A percentile compares a stretch with the other conserved stretches of the same genome.
phyloP scores from a whole-genome alignment of 2,888 invertebrate species.

The Platycheirus rosarum region DNA sequence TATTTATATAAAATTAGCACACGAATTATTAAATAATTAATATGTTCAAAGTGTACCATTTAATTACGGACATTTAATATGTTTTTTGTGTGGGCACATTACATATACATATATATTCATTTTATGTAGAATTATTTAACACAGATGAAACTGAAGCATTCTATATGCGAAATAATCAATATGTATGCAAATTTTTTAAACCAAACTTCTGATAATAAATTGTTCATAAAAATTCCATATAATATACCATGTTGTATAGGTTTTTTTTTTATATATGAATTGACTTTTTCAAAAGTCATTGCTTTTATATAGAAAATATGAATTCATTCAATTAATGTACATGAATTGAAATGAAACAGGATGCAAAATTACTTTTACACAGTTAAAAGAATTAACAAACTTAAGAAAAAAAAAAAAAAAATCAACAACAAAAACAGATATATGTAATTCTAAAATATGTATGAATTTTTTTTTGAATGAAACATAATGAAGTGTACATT shows the following conservation, averaged over 20 bases:
- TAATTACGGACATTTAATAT: constrained; percentile 23
- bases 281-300: constrained; percentile 11
- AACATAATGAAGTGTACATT: constrained; percentile 47
- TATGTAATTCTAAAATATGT: constrained; percentile 2
- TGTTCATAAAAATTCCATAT: constrained; percentile 43
- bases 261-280: constrained; percentile 13
- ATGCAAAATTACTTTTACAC: constrained; percentile 70
- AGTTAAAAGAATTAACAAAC: constrained; percentile 41
- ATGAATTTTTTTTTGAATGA: constrained; percentile 5
- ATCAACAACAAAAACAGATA: too few species aligned
- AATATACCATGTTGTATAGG: constrained; percentile 14
- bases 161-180: constrained; percentile 40
- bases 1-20: constrained; percentile 14
- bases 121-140: constrained; percentile 25
- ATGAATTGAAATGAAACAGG: constrained; percentile 66
- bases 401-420: constrained; percentile 13
- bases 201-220: constrained; percentile 12
- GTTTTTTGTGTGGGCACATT: constrained; percentile 40
- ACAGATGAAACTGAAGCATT: constrained; percentile 50
- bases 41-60: constrained; percentile 20
- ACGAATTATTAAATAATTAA: constrained; percentile 16
- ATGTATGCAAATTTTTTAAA: constrained; percentile 34
- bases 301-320: constrained; percentile 38
- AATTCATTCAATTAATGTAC: constrained; percentile 62
- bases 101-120: constrained; percentile 14